phyloP scores from a whole-genome alignment of 2,888 invertebrate species.

The Stenodema calcarata region DNA sequence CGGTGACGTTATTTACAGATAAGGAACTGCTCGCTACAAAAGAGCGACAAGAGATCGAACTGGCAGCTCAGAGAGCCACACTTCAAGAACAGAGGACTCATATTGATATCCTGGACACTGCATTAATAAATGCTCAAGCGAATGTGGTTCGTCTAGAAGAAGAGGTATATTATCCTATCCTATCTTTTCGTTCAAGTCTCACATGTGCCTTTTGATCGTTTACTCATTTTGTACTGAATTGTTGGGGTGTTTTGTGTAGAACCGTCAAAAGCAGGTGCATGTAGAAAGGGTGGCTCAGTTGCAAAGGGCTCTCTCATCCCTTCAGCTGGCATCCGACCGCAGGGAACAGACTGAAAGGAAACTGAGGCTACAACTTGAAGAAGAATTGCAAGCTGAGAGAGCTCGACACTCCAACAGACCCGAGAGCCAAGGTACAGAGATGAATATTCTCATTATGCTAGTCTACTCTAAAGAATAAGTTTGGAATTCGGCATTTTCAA shows the following conservation, averaged over 20 bases:
- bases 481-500: too few relatives aligned
- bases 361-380: slow-evolving; percentile 82
- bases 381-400: slow-evolving; percentile 75
- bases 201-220: not conserved
- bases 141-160: slow-evolving; percentile 88
- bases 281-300: slow-evolving; percentile 84
- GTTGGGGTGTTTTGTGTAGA: slow-evolving; percentile 62
- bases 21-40: slow-evolving; percentile 88
- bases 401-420: slow-evolving; percentile 51
- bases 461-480: too few relatives aligned
- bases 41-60: slow-evolving; percentile 89
- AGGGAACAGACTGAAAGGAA: slow-evolving; percentile 86
- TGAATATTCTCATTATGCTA: not conserved
- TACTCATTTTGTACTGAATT: not conserved
- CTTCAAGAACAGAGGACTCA: slow-evolving; percentile 90
- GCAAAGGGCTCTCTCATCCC: slow-evolving; percentile 79
- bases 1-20: slow-evolving; percentile 65
- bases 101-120: slow-evolving; percentile 90
- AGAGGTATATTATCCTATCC: slow-evolving; percentile 69
- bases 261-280: slow-evolving; percentile 82
- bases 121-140: slow-evolving; percentile 87
- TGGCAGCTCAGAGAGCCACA: slow-evolving; percentile 86
- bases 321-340: slow-evolving; percentile 83
- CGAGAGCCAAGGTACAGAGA: slow-evolving; percentile 48
- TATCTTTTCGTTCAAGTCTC: not conserved